Percentiles rank a stretch among this genome's conserved stretches.
These are phyloP conservation scores for Brachyhypopomus occidentalis DNA, from an alignment of 2,113 vertebrate species.

Conservation along the genomic window DNA sequence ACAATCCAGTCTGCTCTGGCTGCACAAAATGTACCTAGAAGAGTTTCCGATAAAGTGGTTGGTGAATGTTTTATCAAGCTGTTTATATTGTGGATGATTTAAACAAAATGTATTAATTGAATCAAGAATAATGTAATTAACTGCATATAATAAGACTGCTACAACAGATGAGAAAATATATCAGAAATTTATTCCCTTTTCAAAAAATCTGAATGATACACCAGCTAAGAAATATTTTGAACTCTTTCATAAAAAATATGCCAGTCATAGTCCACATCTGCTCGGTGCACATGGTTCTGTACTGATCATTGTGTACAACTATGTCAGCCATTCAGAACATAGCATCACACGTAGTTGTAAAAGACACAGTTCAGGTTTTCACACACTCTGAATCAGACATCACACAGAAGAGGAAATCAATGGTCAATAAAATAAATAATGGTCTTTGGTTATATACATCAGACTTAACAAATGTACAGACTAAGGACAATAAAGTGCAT, in stretches of 20 bases:
- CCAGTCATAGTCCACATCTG: not conserved
- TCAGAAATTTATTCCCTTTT: slow-evolving; percentile 9
- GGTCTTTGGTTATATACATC: slow-evolving; percentile 70
- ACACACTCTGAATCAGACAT: too few species aligned
- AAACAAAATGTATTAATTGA: too few species aligned
- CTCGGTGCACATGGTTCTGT: too few species aligned
- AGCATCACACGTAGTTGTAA: not conserved
- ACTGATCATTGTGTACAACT: not conserved
- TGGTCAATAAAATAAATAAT: slow-evolving; percentile 73
- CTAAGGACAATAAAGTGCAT: slow-evolving; percentile 52
- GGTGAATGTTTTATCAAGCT: not conserved
- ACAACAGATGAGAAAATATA: not conserved
- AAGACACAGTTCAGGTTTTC: not conserved
- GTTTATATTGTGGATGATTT: too few species aligned
- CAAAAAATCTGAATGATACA: not conserved
- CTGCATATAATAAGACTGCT: not conserved
- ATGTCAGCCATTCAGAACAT: slow-evolving; percentile 15
- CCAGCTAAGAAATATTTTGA: not conserved
- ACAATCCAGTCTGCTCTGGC: too few species aligned
- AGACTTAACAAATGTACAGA: slow-evolving; percentile 55
- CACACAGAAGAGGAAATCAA: not conserved
- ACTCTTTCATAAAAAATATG: not conserved
- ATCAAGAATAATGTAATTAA: not conserved
- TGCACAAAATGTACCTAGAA: too few species aligned
- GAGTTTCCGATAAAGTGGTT: not conserved